Percentiles rank a stretch among this genome's conserved stretches.
Evolutionary conservation across 53 echinoderm and acorn worm species (phyloP).

Genomic region (Holothuria leucospilota): DNA sequence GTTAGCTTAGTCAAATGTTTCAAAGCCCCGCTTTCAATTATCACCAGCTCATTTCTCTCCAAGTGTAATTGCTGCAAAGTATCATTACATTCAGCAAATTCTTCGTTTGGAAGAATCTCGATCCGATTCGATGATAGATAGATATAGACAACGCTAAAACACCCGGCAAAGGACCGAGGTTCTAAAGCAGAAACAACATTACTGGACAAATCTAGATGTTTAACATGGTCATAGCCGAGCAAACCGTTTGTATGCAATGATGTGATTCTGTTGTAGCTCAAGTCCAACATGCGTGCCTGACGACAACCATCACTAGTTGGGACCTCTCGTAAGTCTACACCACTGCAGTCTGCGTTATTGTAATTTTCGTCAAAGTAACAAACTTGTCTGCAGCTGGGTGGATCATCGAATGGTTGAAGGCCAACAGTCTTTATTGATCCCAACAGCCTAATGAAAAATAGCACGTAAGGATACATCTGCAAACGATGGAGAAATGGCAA

Average conservation of each 20-base stretch:
- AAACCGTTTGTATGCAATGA: background rate
- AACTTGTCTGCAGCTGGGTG: background rate
- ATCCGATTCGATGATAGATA: conserved; percentile 14
- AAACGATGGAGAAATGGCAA: no score
- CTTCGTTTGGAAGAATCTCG: background rate
- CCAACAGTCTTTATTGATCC: no score
- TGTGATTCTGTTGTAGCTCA: background rate
- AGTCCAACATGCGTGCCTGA: background rate
- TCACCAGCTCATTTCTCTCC: background rate
- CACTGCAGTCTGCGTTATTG: conserved; percentile 6
- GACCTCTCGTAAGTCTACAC: background rate
- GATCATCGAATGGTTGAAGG: no score
- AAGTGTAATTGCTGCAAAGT: conserved; percentile 13
- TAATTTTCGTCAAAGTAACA: conserved; percentile 3
- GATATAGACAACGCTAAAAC: background rate
- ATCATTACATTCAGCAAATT: background rate
- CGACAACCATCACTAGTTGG: conserved; percentile 9
- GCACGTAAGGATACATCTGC: no score
- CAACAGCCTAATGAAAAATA: no score
- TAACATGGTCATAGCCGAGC: background rate
- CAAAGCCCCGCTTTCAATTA: background rate
- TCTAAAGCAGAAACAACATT: background rate
- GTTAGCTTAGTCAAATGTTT: background rate
- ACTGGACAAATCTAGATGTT: conserved; percentile 18
- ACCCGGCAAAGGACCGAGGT: background rate